Evolutionary conservation across 2,797 vertebrate species (phyloP), one percentile per base, ranked within the genome.

Genomic region (Lutjanus argentimaculatus): DNA sequence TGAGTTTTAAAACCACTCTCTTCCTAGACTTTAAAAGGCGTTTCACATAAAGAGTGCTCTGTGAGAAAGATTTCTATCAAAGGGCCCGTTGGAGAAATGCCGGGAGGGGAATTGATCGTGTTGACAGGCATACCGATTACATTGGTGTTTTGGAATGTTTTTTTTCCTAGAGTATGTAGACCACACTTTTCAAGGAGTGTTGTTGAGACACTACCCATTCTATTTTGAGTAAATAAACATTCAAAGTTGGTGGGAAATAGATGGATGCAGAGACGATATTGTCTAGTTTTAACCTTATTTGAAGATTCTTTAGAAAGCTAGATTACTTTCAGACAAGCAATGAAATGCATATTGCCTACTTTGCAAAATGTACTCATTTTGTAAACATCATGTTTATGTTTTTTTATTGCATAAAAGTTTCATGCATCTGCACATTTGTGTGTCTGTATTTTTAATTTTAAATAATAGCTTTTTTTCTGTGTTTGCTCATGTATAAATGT

Each of bases 1-100:
- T 99, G 89, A 91, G 95, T 90, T 72, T 72, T 22, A 1, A 19
- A 7, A 16, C 52, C 6, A 8, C 14, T 36, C n/a, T 48, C 1
- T n/a, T 4, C 30, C 4, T 66, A 0, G 12, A 57, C 51, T 56
- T 67, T n/a, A 57, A 69, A 59, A 30, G 1, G n/a, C 10, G 15
- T 1, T 13, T n/a, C 14, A 8, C 42, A 77, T 12, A 64, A 77
- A 42, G 3, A 1, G 10, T 19, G 3, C 77, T 63, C 0, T 68
- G 36, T 70, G 40, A 66, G 46, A 72, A 74, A 67, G 11, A 51
- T 67, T 71, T 43, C 8, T 13, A 14, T 82, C 58, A 61, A 59
- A 53, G 25, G 16, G n/a, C n/a, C n/a, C 25, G 51, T 7, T 25
- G 21, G 65, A 67, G 13, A 67, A 72, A n/a, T 49, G 85, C 90